These are phyloP conservation scores for Eledona agricola DNA, from an alignment of 2,888 invertebrate genomes.

Conservation along the genomic window DNA sequence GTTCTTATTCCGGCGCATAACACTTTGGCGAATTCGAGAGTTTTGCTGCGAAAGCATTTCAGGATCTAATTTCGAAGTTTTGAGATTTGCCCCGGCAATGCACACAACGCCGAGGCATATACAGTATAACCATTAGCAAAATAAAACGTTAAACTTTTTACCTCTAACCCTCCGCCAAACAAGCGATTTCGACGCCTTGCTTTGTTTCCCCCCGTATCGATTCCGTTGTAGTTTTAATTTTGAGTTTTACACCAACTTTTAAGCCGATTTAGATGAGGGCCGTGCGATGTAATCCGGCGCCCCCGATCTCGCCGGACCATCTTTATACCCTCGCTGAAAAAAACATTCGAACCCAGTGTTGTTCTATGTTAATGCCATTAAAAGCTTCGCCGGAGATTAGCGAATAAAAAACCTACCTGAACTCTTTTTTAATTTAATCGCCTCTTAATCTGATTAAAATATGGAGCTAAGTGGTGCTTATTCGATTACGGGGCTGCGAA, in stretches of 20 bases:
- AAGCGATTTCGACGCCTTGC: conserved; percentile 38
- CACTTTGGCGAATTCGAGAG: conserved; percentile 29
- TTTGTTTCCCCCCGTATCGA: conserved; percentile 41
- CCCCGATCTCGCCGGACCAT: too few relatives aligned
- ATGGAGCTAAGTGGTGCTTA: conserved; percentile 32
- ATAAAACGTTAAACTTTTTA: conserved; percentile 41
- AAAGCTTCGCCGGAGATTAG: conserved; percentile 21
- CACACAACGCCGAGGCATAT: conserved; percentile 13
- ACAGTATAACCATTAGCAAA: conserved; percentile 41
- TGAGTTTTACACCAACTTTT: conserved; percentile 43
- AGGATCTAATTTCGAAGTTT: conserved; percentile 33
- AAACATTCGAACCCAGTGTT: too few relatives aligned
- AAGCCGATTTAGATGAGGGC: conserved; percentile 53
- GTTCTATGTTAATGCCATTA: conserved; percentile 24
- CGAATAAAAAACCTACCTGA: conserved; percentile 27
- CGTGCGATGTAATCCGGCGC: conserved; percentile 50
- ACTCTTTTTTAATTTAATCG: conserved; percentile 32
- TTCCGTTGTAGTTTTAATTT: conserved; percentile 45
- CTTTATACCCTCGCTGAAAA: too few relatives aligned
- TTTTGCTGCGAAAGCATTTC: conserved; percentile 27
- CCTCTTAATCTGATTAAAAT: conserved; percentile 32
- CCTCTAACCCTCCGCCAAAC: conserved; percentile 36
- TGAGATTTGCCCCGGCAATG: conserved; percentile 30
- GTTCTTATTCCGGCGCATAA: conserved; percentile 29
- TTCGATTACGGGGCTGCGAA: conserved; percentile 30